These are phyloP conservation scores for Drosophila nannoptera DNA, from an alignment of 1,140 invertebrate genomes.

Conservation along the genomic window DNA sequence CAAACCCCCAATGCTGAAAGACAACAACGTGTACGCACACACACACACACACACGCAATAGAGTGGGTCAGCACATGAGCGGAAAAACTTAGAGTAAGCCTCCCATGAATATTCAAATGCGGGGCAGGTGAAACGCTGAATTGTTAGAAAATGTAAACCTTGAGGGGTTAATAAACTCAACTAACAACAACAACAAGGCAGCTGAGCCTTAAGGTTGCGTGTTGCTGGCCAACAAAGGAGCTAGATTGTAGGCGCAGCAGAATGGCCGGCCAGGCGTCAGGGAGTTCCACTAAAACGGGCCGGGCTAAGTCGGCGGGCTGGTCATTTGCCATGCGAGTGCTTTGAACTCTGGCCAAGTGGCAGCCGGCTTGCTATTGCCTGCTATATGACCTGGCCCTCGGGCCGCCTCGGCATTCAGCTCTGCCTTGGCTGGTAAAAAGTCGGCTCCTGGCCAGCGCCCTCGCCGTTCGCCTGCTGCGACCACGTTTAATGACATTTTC, in stretches of 20 bases:
- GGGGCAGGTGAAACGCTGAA: constrained; percentile 45
- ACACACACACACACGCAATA: not conserved
- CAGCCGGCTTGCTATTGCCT: constrained; percentile 11
- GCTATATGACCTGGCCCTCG: constrained; percentile 1
- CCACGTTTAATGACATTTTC: constrained; percentile 45
- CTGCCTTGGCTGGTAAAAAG: constrained; percentile 4
- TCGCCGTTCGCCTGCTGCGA: not conserved
- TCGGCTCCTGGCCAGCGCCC: not conserved
- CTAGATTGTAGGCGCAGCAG: not conserved
- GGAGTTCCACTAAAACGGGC: not conserved
- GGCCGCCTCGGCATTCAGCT: not conserved
- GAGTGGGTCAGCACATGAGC: constrained; percentile 70
- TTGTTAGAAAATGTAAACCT: constrained; percentile 32
- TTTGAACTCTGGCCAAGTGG: constrained; percentile 49
- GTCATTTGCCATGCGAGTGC: constrained; percentile 71
- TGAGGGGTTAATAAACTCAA: constrained; percentile 69
- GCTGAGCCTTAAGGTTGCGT: constrained; percentile 67
- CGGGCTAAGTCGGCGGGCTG: constrained; percentile 23
- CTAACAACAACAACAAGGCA: constrained; percentile 20
- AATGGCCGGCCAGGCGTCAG: not conserved
- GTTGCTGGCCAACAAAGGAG: constrained; percentile 54
- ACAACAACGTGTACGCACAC: not conserved
- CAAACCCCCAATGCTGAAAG: constrained; percentile 19
- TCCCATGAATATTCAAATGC: constrained; percentile 29
- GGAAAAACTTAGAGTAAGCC: constrained; percentile 20